Percentiles rank a stretch among this genome's conserved stretches.
Evolutionary conservation across 2,797 vertebrate species (phyloP).

Genomic region (Vultur gryphus): DNA sequence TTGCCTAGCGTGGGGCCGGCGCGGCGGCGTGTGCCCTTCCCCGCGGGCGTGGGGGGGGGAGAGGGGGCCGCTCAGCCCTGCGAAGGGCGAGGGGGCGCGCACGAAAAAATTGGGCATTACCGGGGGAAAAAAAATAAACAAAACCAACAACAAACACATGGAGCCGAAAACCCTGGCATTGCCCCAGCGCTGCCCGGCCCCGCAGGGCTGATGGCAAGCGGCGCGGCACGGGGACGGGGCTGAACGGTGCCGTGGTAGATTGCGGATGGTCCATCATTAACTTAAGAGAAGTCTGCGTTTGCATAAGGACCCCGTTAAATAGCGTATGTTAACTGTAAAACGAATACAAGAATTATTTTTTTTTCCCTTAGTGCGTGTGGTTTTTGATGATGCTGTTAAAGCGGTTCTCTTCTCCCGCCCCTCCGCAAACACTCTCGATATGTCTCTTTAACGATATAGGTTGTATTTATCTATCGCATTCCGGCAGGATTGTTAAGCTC

Average conservation of each 20-base stretch:
- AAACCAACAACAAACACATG: not conserved
- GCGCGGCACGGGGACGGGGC: not conserved
- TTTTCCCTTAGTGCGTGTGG: not conserved
- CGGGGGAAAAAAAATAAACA: accelerated
- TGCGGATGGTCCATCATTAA: not conserved
- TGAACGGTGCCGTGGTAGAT: not conserved
- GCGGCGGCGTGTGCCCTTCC: not conserved
- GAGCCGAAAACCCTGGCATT: not conserved
- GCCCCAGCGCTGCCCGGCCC: not conserved
- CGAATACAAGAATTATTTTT: not conserved
- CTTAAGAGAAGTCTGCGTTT: not conserved
- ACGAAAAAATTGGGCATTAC: not conserved
- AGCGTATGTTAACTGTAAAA: not conserved
- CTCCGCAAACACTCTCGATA: not conserved
- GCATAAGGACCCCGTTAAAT: not conserved
- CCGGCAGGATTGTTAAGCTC: conserved; percentile 21
- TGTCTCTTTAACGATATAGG: not conserved
- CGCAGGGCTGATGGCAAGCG: not conserved
- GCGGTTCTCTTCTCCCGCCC: not conserved
- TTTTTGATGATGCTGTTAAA: not conserved
- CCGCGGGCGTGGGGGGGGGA: not conserved
- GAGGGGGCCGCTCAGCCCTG: not conserved
- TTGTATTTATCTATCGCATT: conserved; percentile 36
- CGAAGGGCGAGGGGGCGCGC: not conserved
- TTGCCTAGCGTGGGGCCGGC: not conserved